Evolutionary conservation across 2,113 vertebrate genomes (phyloP), one percentile per base, ranked within the genome.

Genomic region (Uria lomvia): DNA sequence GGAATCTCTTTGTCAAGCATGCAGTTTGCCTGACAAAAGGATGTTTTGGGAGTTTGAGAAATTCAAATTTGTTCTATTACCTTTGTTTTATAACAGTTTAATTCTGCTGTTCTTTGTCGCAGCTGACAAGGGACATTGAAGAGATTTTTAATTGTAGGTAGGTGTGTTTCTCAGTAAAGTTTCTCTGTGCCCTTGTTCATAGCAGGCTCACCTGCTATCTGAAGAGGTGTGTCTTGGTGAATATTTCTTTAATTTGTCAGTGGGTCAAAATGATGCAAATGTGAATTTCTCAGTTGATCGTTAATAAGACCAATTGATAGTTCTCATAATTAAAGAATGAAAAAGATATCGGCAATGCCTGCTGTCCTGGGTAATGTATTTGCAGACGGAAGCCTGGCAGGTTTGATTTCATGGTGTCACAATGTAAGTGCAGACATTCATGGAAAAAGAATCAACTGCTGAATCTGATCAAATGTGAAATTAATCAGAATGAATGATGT

Each of bases 391-490:
- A 96, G 53, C 29, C 52, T 73, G 70, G 60, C 50, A 94, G 67
- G 63, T 96, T 93, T 9, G 32, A 94, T 92, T 97, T 96, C 71
- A 52, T 92, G 73, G 83, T 92, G 73, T 79, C 22, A 8, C 12
- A 70, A 15, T 59, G 15, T 87, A 86, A 91, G 88, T 68, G 59
- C 71, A 96, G 76, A 96, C 90, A 89, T 95, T 75, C 10, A 3
- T 91, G 60, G 79, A 66, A 92, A 91, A 55, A 76, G 70, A 93
- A 90, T 85, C 68, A 73, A 88, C 89, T 95, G 76, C 87, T 94
- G 70, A 95, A 95, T 97, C 89, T 91, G 56, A 94, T 90, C 92
- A 72, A 75, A 71, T 78, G 68, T 84, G 52, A 94, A 94, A 91
- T 47, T 92, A 82, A 86, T 95, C 24, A 85, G 65, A 32, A 86